These are phyloP conservation scores for Osmerus eperlanus DNA, from an alignment of 2,113 vertebrate genomes.

Conservation along the genomic window DNA sequence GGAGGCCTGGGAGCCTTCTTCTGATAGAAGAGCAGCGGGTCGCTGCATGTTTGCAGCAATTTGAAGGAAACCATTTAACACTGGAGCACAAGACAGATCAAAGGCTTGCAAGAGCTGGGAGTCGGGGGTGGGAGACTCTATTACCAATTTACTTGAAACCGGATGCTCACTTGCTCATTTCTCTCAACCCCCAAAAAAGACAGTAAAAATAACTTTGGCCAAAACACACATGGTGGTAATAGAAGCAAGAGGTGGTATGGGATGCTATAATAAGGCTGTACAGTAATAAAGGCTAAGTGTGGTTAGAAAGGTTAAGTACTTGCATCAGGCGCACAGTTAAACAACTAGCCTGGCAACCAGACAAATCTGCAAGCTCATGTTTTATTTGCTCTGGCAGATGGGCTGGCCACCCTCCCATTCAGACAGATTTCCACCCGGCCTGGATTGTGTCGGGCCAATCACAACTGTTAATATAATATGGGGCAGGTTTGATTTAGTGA, in stretches of 20 bases:
- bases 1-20: conserved; percentile 33
- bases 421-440: too few species aligned
- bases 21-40: conserved; percentile 56
- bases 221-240: conserved; percentile 27
- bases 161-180: conserved; percentile 29
- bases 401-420: too few species aligned
- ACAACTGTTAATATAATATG: too few species aligned
- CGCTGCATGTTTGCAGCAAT: conserved; percentile 50
- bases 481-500: too few species aligned
- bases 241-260: conserved; percentile 18
- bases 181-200: too few species aligned
- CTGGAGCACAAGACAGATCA: conserved; percentile 54
- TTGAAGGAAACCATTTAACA: conserved; percentile 58
- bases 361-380: too few species aligned
- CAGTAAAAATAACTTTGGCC: conserved; percentile 31
- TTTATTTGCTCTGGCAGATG: too few species aligned
- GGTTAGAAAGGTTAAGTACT: conserved; percentile 56
- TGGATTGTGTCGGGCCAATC: too few species aligned
- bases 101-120: conserved; percentile 44
- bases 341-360: conserved; percentile 37
- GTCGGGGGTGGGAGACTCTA: conserved; percentile 39
- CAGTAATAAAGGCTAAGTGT: conserved; percentile 41
- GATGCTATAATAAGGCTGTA: conserved; percentile 20
- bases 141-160: conserved; percentile 59
- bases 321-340: conserved; percentile 42